Conservation (phyloP, 2,888 invertebrate species). For the Coecobrya sp. region DNA sequence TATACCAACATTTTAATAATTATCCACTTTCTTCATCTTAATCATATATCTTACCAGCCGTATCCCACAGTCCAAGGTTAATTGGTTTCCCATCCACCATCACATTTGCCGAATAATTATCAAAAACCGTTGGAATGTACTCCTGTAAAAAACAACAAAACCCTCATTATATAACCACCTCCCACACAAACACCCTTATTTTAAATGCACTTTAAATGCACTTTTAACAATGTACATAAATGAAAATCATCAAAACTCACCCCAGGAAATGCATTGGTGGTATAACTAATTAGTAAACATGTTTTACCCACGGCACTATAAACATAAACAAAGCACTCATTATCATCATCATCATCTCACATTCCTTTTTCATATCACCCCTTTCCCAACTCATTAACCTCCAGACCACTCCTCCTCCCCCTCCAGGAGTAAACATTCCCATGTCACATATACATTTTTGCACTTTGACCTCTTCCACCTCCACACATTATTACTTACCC, state of each 20-base stretch:
- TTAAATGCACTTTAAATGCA: neutral
- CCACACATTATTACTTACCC: conserved; percentile 92
- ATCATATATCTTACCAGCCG: conserved; percentile 90
- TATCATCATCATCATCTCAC: neutral
- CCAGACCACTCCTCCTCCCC: too few species aligned
- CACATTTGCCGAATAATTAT: conserved; percentile 99
- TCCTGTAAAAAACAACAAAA: conserved; percentile 71
- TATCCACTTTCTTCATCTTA: neutral
- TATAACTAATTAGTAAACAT: conserved; percentile 99
- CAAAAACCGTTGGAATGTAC: conserved; percentile 88
- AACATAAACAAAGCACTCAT: conserved; percentile 87
- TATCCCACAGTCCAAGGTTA: conserved; percentile 98
- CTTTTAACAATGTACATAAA: neutral
- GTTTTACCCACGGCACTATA: conserved; percentile 99
- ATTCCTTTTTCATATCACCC: neutral
- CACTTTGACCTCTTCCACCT: conserved; percentile 5
- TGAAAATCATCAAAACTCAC: conserved; percentile 88
- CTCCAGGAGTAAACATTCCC: too few species aligned
- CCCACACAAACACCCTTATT: neutral
- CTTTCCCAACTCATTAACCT: neutral
- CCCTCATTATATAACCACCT: neutral
- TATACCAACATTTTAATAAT: too few species aligned
- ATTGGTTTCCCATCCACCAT: conserved; percentile 99
- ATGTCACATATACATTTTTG: too few species aligned
- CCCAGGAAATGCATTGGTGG: conserved; percentile 99